phyloP scores from a whole-genome alignment of 2,113 vertebrate genomes.

The Otolemur garnettii region DNA sequence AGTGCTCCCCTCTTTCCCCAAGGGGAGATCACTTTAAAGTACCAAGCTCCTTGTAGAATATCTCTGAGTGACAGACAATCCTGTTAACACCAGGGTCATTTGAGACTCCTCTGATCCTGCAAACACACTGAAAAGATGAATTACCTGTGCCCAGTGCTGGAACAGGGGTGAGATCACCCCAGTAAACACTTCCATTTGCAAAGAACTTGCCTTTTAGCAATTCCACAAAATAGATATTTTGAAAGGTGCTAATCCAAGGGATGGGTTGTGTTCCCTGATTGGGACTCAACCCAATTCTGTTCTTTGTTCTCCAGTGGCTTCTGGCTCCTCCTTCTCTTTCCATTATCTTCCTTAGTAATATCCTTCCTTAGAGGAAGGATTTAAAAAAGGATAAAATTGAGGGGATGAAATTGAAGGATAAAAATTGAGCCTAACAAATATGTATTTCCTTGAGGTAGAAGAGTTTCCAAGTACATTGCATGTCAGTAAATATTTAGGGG shows the following conservation, averaged over 20 bases:
- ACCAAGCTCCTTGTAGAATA: background rate
- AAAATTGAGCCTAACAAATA: background rate
- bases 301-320: background rate
- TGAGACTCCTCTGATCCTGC: background rate
- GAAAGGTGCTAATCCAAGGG: background rate
- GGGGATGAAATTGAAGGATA: too few relatives aligned
- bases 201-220: background rate
- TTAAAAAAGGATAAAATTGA: too few relatives aligned
- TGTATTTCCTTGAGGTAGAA: background rate
- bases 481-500: background rate
- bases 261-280: background rate
- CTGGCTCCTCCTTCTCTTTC: background rate
- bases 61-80: background rate
- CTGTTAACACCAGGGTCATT: background rate
- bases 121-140: conserved; percentile 4
- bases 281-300: background rate
- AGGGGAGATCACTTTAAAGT: background rate
- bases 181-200: background rate
- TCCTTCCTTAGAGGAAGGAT: too few relatives aligned
- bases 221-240: background rate
- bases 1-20: background rate
- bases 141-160: background rate
- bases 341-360: background rate
- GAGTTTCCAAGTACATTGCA: background rate
- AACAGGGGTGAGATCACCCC: background rate